These are phyloP conservation scores for Trichogramma pretiosum DNA, from an alignment of 1,140 invertebrate species.

Conservation along the genomic window DNA sequence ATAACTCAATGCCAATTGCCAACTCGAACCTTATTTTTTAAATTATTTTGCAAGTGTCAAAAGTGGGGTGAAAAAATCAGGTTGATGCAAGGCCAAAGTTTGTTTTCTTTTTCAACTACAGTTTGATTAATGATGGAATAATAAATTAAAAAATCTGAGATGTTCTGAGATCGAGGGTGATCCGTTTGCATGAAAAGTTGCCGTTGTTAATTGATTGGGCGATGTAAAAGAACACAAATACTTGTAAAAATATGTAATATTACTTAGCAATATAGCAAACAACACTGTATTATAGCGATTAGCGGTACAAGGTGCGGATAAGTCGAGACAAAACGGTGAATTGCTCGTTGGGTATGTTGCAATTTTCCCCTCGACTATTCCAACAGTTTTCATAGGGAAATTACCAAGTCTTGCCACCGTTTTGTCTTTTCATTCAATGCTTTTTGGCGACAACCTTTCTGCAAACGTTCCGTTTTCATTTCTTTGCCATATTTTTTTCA, in stretches of 20 bases:
- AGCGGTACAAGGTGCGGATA: too few species aligned
- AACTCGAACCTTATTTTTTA: conserved; percentile 16
- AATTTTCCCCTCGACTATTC: too few species aligned
- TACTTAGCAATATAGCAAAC: conserved; percentile 18
- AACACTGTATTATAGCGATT: conserved; percentile 16
- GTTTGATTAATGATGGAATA: conserved; percentile 31
- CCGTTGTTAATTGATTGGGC: conserved; percentile 16
- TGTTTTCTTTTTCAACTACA: too few species aligned
- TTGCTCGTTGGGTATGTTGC: too few species aligned
- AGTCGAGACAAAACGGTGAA: conserved; percentile 15
- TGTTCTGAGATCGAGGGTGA: conserved; percentile 21
- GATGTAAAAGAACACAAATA: too few species aligned
- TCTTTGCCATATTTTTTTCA: too few species aligned
- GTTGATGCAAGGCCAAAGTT: conserved; percentile 21
- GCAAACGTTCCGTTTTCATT: conserved; percentile 17
- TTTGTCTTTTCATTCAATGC: conserved; percentile 11
- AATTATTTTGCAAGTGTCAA: too few species aligned
- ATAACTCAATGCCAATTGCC: too few species aligned
- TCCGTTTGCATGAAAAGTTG: conserved; percentile 18
- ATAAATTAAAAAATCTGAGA: conserved; percentile 28
- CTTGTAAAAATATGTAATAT: conserved; percentile 12
- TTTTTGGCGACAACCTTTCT: conserved; percentile 18
- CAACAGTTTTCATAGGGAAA: too few species aligned
- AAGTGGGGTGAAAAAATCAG: conserved; percentile 10
- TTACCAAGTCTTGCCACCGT: conserved; percentile 1